Base-by-base conservation (phyloP, 2,888 invertebrate species). In the Globia sparganii region DNA sequence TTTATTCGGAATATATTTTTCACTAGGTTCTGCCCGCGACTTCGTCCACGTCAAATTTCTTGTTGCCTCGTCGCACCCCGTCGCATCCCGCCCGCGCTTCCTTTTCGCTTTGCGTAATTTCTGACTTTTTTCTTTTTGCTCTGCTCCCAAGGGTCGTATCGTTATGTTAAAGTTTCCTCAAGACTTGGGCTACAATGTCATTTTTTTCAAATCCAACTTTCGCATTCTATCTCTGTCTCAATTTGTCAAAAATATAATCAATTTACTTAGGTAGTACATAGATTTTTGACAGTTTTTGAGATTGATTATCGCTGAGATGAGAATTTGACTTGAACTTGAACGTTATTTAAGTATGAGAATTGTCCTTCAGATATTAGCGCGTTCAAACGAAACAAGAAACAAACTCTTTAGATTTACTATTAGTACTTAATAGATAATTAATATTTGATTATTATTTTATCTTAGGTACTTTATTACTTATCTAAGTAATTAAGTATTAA, bases 1-100 rank as follows among this genome's bases (percentile, higher is more conserved):
- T 85, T 75, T 83, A 82, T 77, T 64, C 72, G 18, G 72, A 61
- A 68, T 86, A 61, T 83, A 65, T 80, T 64, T 37, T 53, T 53
- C 4, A 53, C 25, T 53, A n/a, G 53, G 11, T 53, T 25, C 49
- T 25, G 53, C n/a, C 25, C 11, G 25, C 4, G 53, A n/a, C 25
- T 25, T n/a, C 25, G 53, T 25, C 4, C 11, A 11, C n/a, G n/a
- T n/a, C n/a, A 25, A n/a, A 25, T 53, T 9, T n/a, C 53, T 53
- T 53, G 25, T 53, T n/a, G 11, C 3, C 9, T 9, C 25, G 4
- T 4, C 53, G 25, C 53, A 11, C 11, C 4, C 11, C 11, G 11
- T 53, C 49, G 2, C 25, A 49, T 25, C 2, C 49, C 5, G 46
- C 49, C 49, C 21, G 49, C 49, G 6, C 49, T 49, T 18, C 5